These are phyloP conservation scores for Onchidella celtica DNA, from an alignment of 2,888 invertebrate genomes.

Conservation along the genomic window DNA sequence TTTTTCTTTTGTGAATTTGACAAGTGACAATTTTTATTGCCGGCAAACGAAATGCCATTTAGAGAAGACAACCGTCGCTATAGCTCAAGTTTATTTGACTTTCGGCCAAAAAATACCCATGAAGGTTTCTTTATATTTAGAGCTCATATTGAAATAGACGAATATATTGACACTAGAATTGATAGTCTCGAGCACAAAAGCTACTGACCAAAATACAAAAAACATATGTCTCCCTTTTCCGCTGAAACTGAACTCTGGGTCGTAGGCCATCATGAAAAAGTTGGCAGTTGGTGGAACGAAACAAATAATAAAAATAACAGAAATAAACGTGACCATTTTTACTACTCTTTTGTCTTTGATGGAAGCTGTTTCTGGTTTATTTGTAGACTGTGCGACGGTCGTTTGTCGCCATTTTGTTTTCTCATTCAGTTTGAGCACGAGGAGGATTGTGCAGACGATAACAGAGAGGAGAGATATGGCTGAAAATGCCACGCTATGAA, in stretches of 20 bases:
- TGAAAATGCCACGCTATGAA: no score
- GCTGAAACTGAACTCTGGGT: slow-evolving; percentile 4
- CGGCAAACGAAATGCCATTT: neutral
- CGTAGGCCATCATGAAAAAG: slow-evolving; percentile 3
- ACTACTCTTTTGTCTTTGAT: slow-evolving; percentile 9
- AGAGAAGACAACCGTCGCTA: neutral
- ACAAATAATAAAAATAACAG: slow-evolving; percentile 10
- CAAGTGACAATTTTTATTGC: no score
- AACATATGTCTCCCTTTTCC: neutral
- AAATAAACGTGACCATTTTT: slow-evolving; percentile 21
- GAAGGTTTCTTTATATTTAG: neutral
- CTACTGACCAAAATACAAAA: slow-evolving; percentile 12
- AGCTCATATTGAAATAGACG: slow-evolving; percentile 11
- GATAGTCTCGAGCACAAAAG: neutral
- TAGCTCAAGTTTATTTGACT: neutral
- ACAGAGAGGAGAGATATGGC: neutral
- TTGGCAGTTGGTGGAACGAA: neutral
- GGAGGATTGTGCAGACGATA: no score
- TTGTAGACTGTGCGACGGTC: neutral
- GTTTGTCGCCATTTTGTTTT: slow-evolving; percentile 26
- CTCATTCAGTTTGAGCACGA: slow-evolving; percentile 18
- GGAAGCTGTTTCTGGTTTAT: neutral
- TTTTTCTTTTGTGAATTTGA: no score
- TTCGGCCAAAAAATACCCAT: neutral
- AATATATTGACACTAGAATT: no score